Evolutionary conservation across 2,797 vertebrate species (phyloP), one percentile per base, ranked within the genome.

Genomic region (Eurystomus glaucurus): DNA sequence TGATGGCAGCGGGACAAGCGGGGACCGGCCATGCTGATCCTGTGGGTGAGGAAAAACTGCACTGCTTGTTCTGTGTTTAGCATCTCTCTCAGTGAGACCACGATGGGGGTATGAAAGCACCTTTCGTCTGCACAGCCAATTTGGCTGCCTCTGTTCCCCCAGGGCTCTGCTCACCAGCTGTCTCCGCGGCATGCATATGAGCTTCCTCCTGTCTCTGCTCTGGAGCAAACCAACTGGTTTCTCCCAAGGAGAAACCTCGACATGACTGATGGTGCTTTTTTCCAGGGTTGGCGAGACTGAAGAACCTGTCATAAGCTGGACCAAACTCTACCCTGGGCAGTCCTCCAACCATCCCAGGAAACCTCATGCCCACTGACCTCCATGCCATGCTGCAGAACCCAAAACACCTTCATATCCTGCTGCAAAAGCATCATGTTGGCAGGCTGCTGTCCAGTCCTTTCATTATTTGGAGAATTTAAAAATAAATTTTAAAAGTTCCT

Each of bases 211-310:
- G 93, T 91, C 93, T 97, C 90, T 55, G 26, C 79, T 88, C 51
- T 13, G 4, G 62, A 97, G 95, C 94, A 92, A 97, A 94, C 96
- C 88, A 91, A 94, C 96, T 93, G 95, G 95, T 97, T 97, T 89
- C 86, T 87, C 71, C 43, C 51, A 29, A 50, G 86, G 43, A 92
- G 70, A 85, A 94, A 72, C 66, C 74, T 79, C 1, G 0, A 52
- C 71, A 91, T 0, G 0, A 66, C 81, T 66, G 83, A 51, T 17
- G 4, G 50, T 66, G n/a, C 3, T 83, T 85, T 88, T 82, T 79
- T 79, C 37, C 65, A 78, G 55, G 28, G 14, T 18, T 69, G 39
- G 58, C 14, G 51, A 85, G 82, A 61, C 60, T 26, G 66, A 88
- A 78, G 39, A 66, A 37, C 25, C 51, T 70, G 66, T 25, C 12